Base-by-base conservation (phyloP, 2,888 invertebrate species). In the Vannuccia rotundouncinata region DNA sequence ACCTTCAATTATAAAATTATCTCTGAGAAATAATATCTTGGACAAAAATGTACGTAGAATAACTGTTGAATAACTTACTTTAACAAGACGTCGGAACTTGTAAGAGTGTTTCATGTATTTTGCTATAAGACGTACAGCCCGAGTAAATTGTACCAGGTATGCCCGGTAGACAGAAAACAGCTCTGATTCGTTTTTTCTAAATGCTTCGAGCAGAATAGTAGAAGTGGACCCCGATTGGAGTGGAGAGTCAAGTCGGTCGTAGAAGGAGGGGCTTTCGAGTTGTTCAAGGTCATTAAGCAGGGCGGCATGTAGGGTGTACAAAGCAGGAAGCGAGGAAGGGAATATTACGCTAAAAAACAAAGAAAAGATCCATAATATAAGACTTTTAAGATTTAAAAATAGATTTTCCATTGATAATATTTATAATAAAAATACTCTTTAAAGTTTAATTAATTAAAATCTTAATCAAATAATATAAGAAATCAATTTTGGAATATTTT, bases 241-340 rank as follows among this genome's bases (percentile, higher is more conserved):
- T 5, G 25, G 2, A 22, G 5, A 22, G 25, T 66, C 10, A 22
- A 66, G 66, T 13, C 66, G 5, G 25, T 13, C 22, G 25, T 66
- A 66, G 66, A 66, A 22, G 22, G 10, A 66, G 66, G 66, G 66
- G 25, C 5, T 66, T 22, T 77, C 77, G 1, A 59, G 59, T 27
- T 77, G 45, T 59, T 77, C 77, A 28, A 77, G 31, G 29, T 59
- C 59, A 27, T 5, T 59, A 0, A 77, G 77, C 17, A 77, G 59
- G 30, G 29, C 29, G 1, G 77, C 77, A 31, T 77, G 77, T 0
- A 77, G 25, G 29, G 31, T 25, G 77, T 77, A 77, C 0, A 77
- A 31, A 59, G 29, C 29, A n/a, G 77, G 77, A 17, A 77, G 77
- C n/a, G 77, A 45, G n/a, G 31, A 25, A 22, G 77, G 77, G 31